Evolutionary conservation across 2,113 vertebrate genomes (phyloP).

Genomic region (Nycticebus coucang): DNA sequence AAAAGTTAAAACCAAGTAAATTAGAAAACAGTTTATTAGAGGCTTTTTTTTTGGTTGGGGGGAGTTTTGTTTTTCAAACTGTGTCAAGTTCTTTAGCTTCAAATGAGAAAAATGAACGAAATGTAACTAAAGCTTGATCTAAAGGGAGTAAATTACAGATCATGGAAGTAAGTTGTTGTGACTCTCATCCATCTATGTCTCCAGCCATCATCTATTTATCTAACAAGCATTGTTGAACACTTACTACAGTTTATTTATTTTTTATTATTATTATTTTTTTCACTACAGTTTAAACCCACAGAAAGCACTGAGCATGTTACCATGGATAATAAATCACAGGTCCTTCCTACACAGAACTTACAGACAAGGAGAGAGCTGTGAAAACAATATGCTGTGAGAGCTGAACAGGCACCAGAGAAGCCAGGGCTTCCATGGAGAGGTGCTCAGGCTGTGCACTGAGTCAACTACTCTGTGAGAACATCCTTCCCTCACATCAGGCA

Average conservation of each 20-base stretch:
- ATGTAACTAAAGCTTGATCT: not conserved
- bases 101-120: not conserved
- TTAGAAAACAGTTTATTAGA: not conserved
- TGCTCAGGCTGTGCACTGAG: not conserved
- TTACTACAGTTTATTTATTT: not conserved
- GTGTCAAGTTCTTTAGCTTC: not conserved
- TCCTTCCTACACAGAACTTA: not conserved
- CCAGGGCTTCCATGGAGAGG: not conserved
- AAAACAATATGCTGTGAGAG: not conserved
- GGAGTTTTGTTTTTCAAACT: not conserved
- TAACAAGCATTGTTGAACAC: not conserved
- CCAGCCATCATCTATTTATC: not conserved
- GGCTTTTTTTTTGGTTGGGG: no score
- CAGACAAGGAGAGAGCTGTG: not conserved
- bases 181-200: not conserved
- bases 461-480: not conserved
- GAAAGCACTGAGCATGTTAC: not conserved
- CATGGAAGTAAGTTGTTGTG: not conserved
- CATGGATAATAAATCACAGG: not conserved
- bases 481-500: no score
- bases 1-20: slow-evolving; percentile 6
- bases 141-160: not conserved
- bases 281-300: not conserved
- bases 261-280: no score
- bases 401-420: not conserved